Evolutionary conservation across 2,113 vertebrate genomes (phyloP), one percentile per base, ranked within the genome.

Genomic region (Callospermophilus lateralis): DNA sequence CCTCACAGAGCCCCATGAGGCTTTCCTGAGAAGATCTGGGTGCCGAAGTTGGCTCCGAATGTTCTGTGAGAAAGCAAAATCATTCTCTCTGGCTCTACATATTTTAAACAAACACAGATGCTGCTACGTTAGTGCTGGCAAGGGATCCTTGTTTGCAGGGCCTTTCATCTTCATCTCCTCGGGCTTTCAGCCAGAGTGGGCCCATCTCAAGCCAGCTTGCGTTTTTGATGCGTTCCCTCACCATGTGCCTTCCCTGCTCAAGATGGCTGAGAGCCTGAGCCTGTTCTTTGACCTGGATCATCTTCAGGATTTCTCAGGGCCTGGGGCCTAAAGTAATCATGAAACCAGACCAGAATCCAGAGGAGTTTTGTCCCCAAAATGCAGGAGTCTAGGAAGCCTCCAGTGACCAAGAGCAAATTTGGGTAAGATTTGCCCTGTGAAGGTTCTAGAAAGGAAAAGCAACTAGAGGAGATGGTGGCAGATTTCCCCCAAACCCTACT

Each of bases 71-170:
- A 96, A 94, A 96, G 96, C 96, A 96, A 94, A 97, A 81, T 91
- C 84, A 1, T 91, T 89, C 90, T 58, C 90, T 96, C 39, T 89
- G 55, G 0, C 83, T 95, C 22, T 5, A 89, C 97, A 70, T 76
- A 76, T 97, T 98, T 98, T 98, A 97, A 98, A 84, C 86, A 96
- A 97, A 96, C 94, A 96, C 96, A 98, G 95, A 98, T 97, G 96
- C 78, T 53, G 84, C 84, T 95, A 93, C 78, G 48, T 94, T 96
- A 89, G 58, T 45, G 96, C 55, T 97, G 97, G 90, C 90, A 93
- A 93, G 92, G 67, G 97, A 55, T 73, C 84, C 85, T 37, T 95
- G 87, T 96, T 97, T 94, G 86, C 67, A 58, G 61, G 74, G 61
- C 73, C 96, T 91, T 94, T 94, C 93, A 89, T 94, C 78, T 93